These are phyloP conservation scores for Proteles cristata DNA, from an alignment of 2,113 vertebrate genomes.

Conservation along the genomic window DNA sequence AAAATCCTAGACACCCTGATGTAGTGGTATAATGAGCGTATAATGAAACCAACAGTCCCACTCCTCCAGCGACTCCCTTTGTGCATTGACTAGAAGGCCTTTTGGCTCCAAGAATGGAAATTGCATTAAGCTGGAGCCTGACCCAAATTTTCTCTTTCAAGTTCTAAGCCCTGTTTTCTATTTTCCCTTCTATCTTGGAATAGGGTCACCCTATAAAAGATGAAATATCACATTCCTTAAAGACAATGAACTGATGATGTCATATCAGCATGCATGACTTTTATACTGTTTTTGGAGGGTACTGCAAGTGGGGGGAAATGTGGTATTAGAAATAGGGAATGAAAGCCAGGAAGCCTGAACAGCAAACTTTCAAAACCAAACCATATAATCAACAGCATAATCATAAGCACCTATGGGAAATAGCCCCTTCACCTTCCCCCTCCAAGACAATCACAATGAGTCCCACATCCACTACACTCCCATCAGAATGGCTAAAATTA, in stretches of 20 bases:
- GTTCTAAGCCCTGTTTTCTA: conserved; percentile 54
- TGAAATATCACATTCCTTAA: conserved; percentile 26
- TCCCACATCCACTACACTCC: not conserved
- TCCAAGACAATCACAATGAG: not conserved
- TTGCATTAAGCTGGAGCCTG: conserved; percentile 45
- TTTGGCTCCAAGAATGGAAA: conserved; percentile 64
- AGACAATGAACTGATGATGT: conserved; percentile 65
- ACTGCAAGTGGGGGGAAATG: not conserved
- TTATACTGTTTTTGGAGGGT: not conserved
- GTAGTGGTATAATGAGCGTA: rapidly evolving
- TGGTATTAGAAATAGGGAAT: conserved; percentile 2
- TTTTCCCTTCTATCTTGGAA: conserved; percentile 50
- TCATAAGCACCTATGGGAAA: not conserved
- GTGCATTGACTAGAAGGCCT: not conserved
- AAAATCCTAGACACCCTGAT: conserved; percentile 41
- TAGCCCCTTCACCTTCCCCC: not conserved
- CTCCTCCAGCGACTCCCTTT: not conserved
- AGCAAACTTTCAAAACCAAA: conserved; percentile 29
- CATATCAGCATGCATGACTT: not conserved
- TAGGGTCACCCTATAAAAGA: conserved; percentile 49
- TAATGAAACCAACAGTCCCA: not conserved
- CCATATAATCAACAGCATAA: not conserved
- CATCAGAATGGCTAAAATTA: not conserved
- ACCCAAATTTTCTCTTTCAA: conserved; percentile 59
- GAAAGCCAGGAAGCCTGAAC: conserved; percentile 23